Conservation (phyloP, 53 echinoderm and acorn worm species). For the Hippasteria phrygiana region DNA sequence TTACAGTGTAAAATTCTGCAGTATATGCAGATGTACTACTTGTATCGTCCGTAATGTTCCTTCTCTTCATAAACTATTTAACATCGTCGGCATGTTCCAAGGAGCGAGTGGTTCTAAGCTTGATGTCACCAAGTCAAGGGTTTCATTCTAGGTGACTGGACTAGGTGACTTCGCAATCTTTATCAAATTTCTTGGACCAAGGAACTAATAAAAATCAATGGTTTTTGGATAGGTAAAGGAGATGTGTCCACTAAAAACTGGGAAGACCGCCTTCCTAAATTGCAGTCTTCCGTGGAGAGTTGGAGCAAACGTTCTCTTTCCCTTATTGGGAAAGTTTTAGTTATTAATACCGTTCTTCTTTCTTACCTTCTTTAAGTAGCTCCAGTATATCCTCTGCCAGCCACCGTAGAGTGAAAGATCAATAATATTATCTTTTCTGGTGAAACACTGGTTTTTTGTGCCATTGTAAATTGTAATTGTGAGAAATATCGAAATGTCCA, state of each 20-base stretch:
- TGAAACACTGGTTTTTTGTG: slow-evolving; percentile 17
- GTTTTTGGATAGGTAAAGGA: slow-evolving; percentile 16
- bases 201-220: slow-evolving; percentile 39
- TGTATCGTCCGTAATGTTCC: neutral
- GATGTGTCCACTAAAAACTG: slow-evolving; percentile 9
- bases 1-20: slow-evolving; percentile 16
- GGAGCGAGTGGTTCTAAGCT: slow-evolving; percentile 14
- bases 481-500: no score
- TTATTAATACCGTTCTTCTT: slow-evolving; percentile 27
- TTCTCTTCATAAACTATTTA: slow-evolving; percentile 9
- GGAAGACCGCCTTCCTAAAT: slow-evolving; percentile 14
- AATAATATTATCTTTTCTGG: slow-evolving; percentile 7
- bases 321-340: slow-evolving; percentile 29
- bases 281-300: neutral
- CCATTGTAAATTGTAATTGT: no score
- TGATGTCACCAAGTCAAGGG: slow-evolving; percentile 42
- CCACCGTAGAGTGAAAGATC: neutral
- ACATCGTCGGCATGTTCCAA: neutral
- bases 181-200: slow-evolving; percentile 22
- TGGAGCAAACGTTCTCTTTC: slow-evolving; percentile 5
- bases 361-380: slow-evolving; percentile 7
- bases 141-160: slow-evolving; percentile 19
- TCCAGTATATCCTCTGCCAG: slow-evolving; percentile 11
- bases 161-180: neutral
- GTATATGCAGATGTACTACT: no score